Evolutionary conservation across 1,140 invertebrate genomes (phyloP).

Genomic region (Apis dorsata): DNA sequence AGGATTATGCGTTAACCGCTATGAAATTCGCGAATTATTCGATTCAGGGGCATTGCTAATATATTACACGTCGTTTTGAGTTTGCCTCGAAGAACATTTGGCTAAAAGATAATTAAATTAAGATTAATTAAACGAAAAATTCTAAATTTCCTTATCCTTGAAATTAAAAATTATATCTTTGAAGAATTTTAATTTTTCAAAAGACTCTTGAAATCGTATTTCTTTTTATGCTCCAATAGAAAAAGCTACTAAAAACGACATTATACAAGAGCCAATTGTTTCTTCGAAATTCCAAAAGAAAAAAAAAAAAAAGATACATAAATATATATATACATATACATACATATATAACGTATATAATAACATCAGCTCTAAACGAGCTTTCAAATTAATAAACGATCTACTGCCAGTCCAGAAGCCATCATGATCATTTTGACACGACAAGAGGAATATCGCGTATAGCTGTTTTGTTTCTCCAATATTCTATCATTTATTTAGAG

Average conservation of each 20-base stretch:
- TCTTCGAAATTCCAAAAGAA: background rate
- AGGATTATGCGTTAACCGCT: constrained; percentile 21
- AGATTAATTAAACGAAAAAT: background rate
- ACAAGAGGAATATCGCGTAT: background rate
- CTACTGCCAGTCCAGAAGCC: background rate
- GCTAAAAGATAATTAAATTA: background rate
- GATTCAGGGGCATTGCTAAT: constrained; percentile 46
- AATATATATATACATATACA: background rate
- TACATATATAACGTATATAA: background rate
- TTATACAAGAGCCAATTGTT: background rate
- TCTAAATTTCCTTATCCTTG: constrained; percentile 19
- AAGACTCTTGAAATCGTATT: too few species aligned
- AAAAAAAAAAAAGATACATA: background rate
- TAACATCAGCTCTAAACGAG: background rate
- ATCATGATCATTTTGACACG: too few species aligned
- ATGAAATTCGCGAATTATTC: constrained; percentile 31
- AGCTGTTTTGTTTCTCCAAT: background rate
- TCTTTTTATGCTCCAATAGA: too few species aligned
- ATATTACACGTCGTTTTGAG: constrained; percentile 8
- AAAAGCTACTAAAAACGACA: background rate
- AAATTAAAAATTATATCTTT: constrained; percentile 57
- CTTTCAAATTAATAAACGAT: background rate
- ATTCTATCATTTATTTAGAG: background rate
- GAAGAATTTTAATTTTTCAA: constrained; percentile 49
- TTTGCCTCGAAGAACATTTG: constrained; percentile 25